phyloP scores from a whole-genome alignment of 2,797 vertebrate species.

The Buphagus erythrorhynchus region DNA sequence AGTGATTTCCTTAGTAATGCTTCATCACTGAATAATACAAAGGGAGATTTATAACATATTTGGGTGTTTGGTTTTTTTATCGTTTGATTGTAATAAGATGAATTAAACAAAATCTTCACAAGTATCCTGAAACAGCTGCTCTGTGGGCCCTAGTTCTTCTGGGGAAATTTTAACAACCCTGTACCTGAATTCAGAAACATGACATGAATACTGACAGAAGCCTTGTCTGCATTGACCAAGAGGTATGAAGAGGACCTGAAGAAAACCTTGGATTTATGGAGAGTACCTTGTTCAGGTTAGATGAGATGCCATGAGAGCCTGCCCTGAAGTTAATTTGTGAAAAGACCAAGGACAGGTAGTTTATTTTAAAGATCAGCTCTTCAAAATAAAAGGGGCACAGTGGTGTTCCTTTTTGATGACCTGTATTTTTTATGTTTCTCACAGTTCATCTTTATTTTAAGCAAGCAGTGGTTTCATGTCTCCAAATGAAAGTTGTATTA shows the following conservation, averaged over 20 bases:
- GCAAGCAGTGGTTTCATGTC: not conserved
- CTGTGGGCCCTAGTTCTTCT: not conserved
- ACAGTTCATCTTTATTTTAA: not conserved
- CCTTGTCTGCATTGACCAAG: not conserved
- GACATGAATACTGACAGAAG: not conserved
- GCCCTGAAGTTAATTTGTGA: not conserved
- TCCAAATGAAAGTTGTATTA: not conserved
- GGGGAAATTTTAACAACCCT: not conserved
- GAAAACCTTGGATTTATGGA: not conserved
- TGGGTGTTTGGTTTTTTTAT: not conserved
- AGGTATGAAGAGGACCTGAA: accelerated
- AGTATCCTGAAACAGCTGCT: not conserved
- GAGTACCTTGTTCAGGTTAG: not conserved
- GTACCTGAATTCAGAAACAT: not conserved
- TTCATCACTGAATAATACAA: not conserved
- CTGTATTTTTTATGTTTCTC: not conserved
- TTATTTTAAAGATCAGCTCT: not conserved
- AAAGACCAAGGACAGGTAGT: accelerated
- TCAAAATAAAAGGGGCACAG: not conserved
- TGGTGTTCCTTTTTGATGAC: not conserved
- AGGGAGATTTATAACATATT: not conserved
- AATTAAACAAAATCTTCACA: not conserved
- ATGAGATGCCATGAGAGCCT: not conserved
- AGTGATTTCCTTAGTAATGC: not conserved
- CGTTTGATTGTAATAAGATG: not conserved